Conservation (phyloP, 2,797 vertebrate species). For the Tokudaia muenninki region DNA sequence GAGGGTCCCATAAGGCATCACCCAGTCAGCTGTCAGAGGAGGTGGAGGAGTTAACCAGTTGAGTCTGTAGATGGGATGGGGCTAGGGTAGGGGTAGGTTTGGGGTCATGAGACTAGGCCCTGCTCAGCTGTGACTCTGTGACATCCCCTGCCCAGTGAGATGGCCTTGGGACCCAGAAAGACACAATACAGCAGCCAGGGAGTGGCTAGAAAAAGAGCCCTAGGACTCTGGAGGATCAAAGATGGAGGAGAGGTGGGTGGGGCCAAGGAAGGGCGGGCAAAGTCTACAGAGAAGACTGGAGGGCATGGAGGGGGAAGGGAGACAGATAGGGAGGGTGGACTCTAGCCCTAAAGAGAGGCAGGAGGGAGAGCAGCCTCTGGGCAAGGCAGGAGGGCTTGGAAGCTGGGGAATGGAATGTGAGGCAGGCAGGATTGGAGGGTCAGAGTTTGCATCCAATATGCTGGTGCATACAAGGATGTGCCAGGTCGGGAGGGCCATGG, state of each 20-base stretch:
- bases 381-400: background rate
- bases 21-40: background rate
- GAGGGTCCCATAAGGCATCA: accelerated
- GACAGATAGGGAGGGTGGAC: background rate
- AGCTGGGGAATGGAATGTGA: background rate
- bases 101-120: background rate
- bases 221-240: background rate
- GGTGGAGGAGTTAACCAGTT: too few species aligned
- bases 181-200: too few species aligned
- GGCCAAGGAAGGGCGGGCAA: background rate
- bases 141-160: background rate
- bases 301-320: accelerated
- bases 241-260: background rate
- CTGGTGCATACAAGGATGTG: background rate
- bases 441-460: background rate
- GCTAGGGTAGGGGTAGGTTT: too few species aligned
- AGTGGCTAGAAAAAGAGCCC: background rate
- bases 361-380: background rate
- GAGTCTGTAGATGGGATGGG: background rate
- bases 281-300: background rate
- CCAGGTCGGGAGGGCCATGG: background rate
- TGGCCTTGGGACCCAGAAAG: background rate
- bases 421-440: background rate
- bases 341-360: background rate
- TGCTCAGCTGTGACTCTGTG: background rate